Evolutionary conservation across 2,797 vertebrate species (phyloP).

Genomic region (Otus scops): DNA sequence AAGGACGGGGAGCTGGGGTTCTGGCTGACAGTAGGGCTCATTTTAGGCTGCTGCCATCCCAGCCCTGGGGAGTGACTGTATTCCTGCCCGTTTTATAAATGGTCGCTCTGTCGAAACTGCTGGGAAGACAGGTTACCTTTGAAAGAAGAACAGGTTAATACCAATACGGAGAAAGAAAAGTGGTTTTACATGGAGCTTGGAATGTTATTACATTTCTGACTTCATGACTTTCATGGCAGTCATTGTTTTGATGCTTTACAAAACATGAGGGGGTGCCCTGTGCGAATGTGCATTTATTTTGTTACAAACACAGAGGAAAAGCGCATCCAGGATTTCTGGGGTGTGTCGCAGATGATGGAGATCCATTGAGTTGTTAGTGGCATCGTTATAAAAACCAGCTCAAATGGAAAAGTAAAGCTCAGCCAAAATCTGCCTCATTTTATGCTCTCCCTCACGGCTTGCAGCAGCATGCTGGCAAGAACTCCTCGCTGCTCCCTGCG

Average conservation of each 20-base stretch:
- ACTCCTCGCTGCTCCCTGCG: fast-evolving
- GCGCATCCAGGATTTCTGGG: not conserved
- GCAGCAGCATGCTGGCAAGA: not conserved
- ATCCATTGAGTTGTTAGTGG: not conserved
- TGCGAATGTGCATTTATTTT: fast-evolving
- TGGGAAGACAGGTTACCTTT: not conserved
- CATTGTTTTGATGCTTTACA: fast-evolving
- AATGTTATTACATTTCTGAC: not conserved
- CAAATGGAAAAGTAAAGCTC: not conserved
- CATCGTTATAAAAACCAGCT: fast-evolving
- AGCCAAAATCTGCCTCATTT: not conserved
- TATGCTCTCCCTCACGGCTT: fast-evolving
- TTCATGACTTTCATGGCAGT: not conserved
- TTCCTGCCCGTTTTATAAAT: not conserved
- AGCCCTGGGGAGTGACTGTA: fast-evolving
- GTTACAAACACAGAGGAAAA: fast-evolving
- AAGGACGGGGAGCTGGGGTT: not conserved
- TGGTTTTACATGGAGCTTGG: fast-evolving
- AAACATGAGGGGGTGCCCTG: no score
- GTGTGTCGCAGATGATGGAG: not conserved
- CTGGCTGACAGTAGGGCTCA: not conserved
- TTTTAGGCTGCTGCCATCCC: not conserved
- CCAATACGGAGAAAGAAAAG: fast-evolving
- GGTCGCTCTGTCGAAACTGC: not conserved
- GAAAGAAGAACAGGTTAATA: not conserved